Conservation (phyloP, 2,888 invertebrate species). For the Papilio demoleus region DNA sequence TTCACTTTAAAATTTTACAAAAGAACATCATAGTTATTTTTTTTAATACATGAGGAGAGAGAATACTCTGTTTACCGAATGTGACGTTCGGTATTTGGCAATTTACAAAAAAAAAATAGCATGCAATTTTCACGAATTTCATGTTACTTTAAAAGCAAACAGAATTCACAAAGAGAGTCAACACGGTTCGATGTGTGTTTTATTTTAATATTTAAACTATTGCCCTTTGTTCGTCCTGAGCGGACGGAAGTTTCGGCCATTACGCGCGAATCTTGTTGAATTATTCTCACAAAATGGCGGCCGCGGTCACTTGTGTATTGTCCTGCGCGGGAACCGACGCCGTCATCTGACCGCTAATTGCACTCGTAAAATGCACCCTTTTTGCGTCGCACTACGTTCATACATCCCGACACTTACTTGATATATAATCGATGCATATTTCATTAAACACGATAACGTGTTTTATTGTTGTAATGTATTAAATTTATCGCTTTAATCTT, state of each 20-base stretch:
- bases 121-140: neutral
- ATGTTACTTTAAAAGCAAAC: constrained; percentile 11
- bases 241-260: constrained; percentile 62
- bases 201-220: constrained; percentile 59
- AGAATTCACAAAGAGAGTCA: constrained; percentile 12
- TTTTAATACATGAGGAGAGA: too few species aligned
- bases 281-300: constrained; percentile 73
- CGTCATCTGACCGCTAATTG: constrained; percentile 70
- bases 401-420: constrained; percentile 9
- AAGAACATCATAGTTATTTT: too few species aligned
- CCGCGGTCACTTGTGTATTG: constrained; percentile 63
- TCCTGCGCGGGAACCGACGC: constrained; percentile 55
- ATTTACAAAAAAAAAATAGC: too few species aligned
- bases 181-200: constrained; percentile 47
- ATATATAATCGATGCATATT: constrained; percentile 30
- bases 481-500: constrained; percentile 40
- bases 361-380: constrained; percentile 58
- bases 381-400: constrained; percentile 45
- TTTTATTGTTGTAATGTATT: constrained; percentile 30
- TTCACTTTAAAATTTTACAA: too few species aligned
- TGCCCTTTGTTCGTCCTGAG: constrained; percentile 45
- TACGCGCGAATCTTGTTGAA: constrained; percentile 75
- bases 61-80: neutral
- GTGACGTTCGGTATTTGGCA: neutral
- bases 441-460: constrained; percentile 27